phyloP scores from a whole-genome alignment of 2,797 vertebrate species.

The Poecilia gillii region DNA sequence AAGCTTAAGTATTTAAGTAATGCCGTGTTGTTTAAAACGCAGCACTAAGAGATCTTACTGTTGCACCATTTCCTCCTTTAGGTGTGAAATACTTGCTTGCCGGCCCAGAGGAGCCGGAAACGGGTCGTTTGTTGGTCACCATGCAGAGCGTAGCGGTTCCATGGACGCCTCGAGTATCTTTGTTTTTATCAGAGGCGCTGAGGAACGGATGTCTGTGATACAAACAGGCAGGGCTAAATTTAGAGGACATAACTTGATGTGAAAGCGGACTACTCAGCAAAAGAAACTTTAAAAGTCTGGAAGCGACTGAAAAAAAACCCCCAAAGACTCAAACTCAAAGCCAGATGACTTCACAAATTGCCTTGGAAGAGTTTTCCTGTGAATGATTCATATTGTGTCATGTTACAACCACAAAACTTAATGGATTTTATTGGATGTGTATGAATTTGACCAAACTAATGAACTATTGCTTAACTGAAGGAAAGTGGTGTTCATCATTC shows the following conservation, averaged over 20 bases:
- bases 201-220: conserved; percentile 83
- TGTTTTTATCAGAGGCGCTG: conserved; percentile 83
- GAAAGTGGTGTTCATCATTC: background rate
- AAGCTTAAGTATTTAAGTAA: background rate
- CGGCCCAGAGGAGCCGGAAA: conserved; percentile 84
- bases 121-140: conserved; percentile 86
- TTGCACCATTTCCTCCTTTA: conserved; percentile 42
- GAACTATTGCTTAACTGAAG: background rate
- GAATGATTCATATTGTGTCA: background rate
- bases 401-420: background rate
- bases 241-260: conserved; percentile 4
- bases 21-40: background rate
- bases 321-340: conserved; percentile 10
- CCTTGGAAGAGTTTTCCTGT: background rate
- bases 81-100: conserved; percentile 89
- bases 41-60: background rate
- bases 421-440: background rate
- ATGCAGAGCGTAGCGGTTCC: conserved; percentile 88
- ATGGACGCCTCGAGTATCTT: conserved; percentile 85
- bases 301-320: background rate
- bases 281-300: conserved; percentile 14
- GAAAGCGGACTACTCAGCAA: conserved; percentile 19
- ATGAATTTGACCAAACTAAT: background rate
- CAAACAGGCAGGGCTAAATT: background rate
- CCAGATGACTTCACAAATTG: background rate